These are phyloP conservation scores for Ictalurus furcatus DNA, from an alignment of 2,113 vertebrate genomes.

Conservation along the genomic window DNA sequence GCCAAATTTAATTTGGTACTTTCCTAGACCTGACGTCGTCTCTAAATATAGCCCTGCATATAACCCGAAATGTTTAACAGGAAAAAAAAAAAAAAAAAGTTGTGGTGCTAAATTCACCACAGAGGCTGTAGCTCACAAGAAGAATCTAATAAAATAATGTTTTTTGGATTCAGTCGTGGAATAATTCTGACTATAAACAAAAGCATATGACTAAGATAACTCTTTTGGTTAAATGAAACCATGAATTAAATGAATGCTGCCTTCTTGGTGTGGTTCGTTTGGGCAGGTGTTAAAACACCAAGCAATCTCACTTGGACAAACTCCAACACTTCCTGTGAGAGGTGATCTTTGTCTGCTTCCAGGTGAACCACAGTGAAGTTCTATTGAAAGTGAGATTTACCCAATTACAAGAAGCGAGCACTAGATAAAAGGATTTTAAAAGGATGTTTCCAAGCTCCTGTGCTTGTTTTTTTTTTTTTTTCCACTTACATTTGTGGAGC, in stretches of 20 bases:
- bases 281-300: background rate
- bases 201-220: background rate
- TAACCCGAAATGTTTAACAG: background rate
- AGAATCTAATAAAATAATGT: background rate
- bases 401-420: background rate
- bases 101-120: background rate
- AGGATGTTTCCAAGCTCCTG: background rate
- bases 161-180: background rate
- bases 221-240: background rate
- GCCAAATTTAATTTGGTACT: constrained; percentile 5
- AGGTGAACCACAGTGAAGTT: background rate
- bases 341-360: background rate
- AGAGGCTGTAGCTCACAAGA: background rate
- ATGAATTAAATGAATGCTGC: background rate
- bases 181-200: background rate
- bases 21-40: background rate
- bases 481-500: background rate
- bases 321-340: background rate
- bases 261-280: background rate
- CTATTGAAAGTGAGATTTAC: background rate
- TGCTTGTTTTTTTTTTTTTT: background rate
- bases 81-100: background rate
- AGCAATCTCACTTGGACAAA: background rate
- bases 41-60: background rate
- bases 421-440: background rate